Conservation (phyloP, 2,888 invertebrate species). For the Thecophora atra region DNA sequence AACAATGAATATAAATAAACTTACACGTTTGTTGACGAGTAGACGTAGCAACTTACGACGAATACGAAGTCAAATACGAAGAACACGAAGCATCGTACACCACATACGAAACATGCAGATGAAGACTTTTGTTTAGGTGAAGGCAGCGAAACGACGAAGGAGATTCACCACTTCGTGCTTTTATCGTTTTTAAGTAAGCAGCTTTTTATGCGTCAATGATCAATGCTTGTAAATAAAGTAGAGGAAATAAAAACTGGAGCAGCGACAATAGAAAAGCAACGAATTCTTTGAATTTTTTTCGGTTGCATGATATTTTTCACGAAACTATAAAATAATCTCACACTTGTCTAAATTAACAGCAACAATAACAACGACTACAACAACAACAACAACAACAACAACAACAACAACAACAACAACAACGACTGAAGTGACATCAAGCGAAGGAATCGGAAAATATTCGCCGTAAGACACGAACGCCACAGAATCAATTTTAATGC, state of each 20-base stretch:
- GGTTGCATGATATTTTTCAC: slow-evolving; percentile 3
- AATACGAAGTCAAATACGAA: too few relatives aligned
- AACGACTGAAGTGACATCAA: neutral
- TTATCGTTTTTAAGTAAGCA: too few relatives aligned
- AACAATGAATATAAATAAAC: too few relatives aligned
- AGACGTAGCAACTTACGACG: too few relatives aligned
- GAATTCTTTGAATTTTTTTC: neutral
- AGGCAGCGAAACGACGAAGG: too few relatives aligned
- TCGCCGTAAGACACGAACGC: too few relatives aligned
- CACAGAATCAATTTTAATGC: slow-evolving; percentile 1
- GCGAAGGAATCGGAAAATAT: neutral
- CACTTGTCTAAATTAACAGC: slow-evolving; percentile 13
- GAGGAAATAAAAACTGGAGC: neutral
- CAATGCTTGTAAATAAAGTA: neutral
- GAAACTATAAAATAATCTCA: slow-evolving; percentile 14
- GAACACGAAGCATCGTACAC: too few relatives aligned
- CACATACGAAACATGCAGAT: too few relatives aligned
- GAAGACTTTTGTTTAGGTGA: too few relatives aligned
- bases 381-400: slow-evolving; percentile 5
- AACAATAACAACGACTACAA: neutral
- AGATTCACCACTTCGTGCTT: too few relatives aligned
- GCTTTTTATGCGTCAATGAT: neutral
- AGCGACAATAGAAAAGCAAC: neutral
- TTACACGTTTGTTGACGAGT: too few relatives aligned
- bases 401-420: neutral